phyloP scores from a whole-genome alignment of 53 echinoderm and acorn worm species.

The Antedon mediterranea region DNA sequence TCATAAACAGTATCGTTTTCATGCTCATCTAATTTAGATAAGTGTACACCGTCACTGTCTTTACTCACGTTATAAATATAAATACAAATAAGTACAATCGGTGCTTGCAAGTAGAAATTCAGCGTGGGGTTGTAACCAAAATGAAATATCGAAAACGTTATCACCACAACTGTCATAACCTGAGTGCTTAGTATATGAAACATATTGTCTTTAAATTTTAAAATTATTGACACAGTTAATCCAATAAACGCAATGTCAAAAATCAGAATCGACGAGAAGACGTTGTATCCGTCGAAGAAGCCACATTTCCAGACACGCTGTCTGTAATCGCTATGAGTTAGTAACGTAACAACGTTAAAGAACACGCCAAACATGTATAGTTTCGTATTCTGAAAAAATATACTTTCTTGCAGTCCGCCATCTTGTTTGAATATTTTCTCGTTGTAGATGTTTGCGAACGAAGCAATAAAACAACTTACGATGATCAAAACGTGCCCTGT shows the following conservation, averaged over 20 bases:
- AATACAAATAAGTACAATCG: constrained; percentile 62
- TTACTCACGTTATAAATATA: constrained; percentile 47
- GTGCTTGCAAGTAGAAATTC: constrained; percentile 85
- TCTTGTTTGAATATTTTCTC: constrained; percentile 95
- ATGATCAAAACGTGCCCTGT: constrained; percentile 51
- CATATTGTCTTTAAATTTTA: constrained; percentile 92
- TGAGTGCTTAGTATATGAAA: constrained; percentile 71
- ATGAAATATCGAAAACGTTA: constrained; percentile 56
- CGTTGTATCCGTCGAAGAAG: constrained; percentile 63
- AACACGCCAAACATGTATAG: constrained; percentile 80
- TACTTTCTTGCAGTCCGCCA: constrained; percentile 53
- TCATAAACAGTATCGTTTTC: no score
- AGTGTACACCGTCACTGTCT: background rate
- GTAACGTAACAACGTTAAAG: constrained; percentile 40
- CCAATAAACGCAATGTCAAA: constrained; percentile 58
- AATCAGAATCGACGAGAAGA: constrained; percentile 45
- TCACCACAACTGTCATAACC: constrained; percentile 56
- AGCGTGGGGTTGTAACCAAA: constrained; percentile 19
- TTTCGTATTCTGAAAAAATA: constrained; percentile 71
- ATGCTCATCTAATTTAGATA: background rate
- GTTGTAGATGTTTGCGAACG: constrained; percentile 81
- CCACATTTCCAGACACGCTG: constrained; percentile 40
- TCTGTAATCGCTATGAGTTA: constrained; percentile 39
- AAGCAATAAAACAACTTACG: constrained; percentile 65
- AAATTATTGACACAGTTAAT: constrained; percentile 57